A percentile compares a stretch with the other conserved stretches of the same genome.
These are phyloP conservation scores for Andrena camellia DNA, from an alignment of 2,888 invertebrate genomes.

Conservation along the genomic window DNA sequence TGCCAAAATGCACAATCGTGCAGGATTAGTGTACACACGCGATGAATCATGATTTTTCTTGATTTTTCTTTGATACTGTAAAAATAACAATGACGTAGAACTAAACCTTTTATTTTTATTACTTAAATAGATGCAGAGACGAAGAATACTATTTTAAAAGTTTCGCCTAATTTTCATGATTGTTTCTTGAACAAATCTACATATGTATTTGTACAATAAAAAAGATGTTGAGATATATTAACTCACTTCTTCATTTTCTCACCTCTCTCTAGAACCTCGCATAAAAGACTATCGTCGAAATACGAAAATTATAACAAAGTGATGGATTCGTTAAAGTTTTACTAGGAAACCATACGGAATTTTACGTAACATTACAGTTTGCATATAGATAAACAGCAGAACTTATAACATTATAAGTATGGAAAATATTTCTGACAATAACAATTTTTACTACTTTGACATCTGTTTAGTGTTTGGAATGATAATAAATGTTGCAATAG, in stretches of 20 bases:
- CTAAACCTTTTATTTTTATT: constrained; percentile 1
- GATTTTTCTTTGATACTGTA: constrained; percentile 1
- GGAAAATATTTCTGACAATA: constrained; percentile 1
- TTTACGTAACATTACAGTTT: neutral
- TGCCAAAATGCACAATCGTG: constrained; percentile 61
- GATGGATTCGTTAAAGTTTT: constrained; percentile 6
- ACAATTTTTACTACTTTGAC: constrained; percentile 14
- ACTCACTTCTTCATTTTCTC: neutral
- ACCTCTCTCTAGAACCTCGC: neutral
- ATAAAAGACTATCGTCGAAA: neutral
- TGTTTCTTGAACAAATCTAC: neutral
- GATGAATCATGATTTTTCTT: constrained; percentile 18
- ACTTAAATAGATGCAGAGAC: neutral
- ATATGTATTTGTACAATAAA: constrained; percentile 11
- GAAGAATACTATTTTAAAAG: constrained; percentile 6
- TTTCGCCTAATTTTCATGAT: neutral
- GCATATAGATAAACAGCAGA: constrained; percentile 11
- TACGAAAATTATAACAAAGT: constrained; percentile 6
- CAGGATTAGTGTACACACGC: constrained; percentile 25
- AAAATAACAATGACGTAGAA: constrained; percentile 17
- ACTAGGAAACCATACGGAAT: neutral
- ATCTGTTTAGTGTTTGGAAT: constrained; percentile 28
- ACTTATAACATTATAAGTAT: constrained; percentile 11
- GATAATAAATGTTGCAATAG: constrained; percentile 9
- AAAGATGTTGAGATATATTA: constrained; percentile 15